Base-by-base conservation (phyloP, 2,113 vertebrate genomes). In the Varanus salvator region DNA sequence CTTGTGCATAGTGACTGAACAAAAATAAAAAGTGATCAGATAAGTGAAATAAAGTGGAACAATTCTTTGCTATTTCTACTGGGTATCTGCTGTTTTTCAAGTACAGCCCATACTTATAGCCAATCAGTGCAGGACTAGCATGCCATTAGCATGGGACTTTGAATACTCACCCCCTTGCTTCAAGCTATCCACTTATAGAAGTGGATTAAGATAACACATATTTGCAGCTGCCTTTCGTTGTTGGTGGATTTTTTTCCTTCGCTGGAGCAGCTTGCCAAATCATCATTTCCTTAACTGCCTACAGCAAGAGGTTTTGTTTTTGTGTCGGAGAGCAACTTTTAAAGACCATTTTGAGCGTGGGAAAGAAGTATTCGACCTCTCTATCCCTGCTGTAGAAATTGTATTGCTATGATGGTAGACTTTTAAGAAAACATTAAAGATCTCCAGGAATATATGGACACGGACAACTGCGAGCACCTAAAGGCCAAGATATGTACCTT, bases 291-390 rank as follows among this genome's bases (percentile, higher is more conserved):
- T 95, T 96, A 95, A 95, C 89, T 92, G 85, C 87, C 94, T 34
- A 86, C 91, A 91, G 94, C 94, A 38, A 71, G 85, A 77, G 78
- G 75, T 74, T 93, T 95, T 92, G 96, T 94, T 96, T 97, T 92
- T 87, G 92, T 94, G 92, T 84, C 96, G 85, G 93, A 89, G 94
- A 94, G 95, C 94, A 2, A 14, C 92, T 87, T 94, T 96, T 81
- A 85, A 90, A 92, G 95, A 97, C 96, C 92, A 87, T 94, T 93
- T 90, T 64, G 95, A 96, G 97, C 95, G 94, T 97, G 98, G 97
- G 97, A 97, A 97, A 91, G 81, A 94, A 92, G 92, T 82, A 76
- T 25, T 0, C 93, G 52, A 92, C 72, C 94, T 91, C 3, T 71
- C 2, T 87, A 19, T n/a, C 91, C 93, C 91, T 87, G 90, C 93